Percentiles rank a stretch among this genome's conserved stretches.
Conservation (phyloP, 2,888 invertebrate genomes). For the Ophion costatus region DNA sequence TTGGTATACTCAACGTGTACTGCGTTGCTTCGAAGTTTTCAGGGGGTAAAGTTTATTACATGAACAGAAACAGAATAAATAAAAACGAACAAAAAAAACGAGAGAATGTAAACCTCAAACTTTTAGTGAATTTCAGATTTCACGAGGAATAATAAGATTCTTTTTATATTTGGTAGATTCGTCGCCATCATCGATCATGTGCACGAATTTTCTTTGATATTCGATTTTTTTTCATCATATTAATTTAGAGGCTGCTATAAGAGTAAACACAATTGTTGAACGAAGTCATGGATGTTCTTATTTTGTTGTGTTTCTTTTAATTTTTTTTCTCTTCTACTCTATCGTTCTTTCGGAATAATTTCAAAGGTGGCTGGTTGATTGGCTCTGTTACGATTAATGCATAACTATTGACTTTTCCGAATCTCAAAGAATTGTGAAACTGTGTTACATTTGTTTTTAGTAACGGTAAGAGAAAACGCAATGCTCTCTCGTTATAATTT, state of each 20-base stretch:
- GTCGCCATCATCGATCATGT: slow-evolving; percentile 34
- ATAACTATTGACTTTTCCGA: slow-evolving; percentile 27
- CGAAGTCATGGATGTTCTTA: slow-evolving; percentile 63
- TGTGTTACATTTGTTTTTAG: slow-evolving; percentile 36
- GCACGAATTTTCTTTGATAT: slow-evolving; percentile 49
- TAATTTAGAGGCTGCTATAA: slow-evolving; percentile 67
- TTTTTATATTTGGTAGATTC: slow-evolving; percentile 18
- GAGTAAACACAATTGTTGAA: slow-evolving; percentile 49
- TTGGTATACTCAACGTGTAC: slow-evolving; percentile 32
- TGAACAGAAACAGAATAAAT: slow-evolving; percentile 4
- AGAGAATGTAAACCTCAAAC: slow-evolving; percentile 6
- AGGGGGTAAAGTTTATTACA: slow-evolving; percentile 20
- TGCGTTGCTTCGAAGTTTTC: slow-evolving; percentile 29
- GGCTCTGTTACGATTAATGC: slow-evolving; percentile 47
- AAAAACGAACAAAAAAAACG: not conserved
- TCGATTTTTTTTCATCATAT: slow-evolving; percentile 20
- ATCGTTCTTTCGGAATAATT: slow-evolving; percentile 25
- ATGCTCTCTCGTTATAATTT: slow-evolving; percentile 30
- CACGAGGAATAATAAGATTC: slow-evolving; percentile 11
- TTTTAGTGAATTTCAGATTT: slow-evolving; percentile 27
- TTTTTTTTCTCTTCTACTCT: slow-evolving; percentile 47
- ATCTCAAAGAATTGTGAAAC: slow-evolving; percentile 22
- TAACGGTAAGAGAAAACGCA: slow-evolving; percentile 32
- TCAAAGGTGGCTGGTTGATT: slow-evolving; percentile 60
- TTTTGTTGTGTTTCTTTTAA: slow-evolving; percentile 49